These are phyloP conservation scores for Tinea semifulvella DNA, from an alignment of 2,888 invertebrate genomes.

Conservation along the genomic window DNA sequence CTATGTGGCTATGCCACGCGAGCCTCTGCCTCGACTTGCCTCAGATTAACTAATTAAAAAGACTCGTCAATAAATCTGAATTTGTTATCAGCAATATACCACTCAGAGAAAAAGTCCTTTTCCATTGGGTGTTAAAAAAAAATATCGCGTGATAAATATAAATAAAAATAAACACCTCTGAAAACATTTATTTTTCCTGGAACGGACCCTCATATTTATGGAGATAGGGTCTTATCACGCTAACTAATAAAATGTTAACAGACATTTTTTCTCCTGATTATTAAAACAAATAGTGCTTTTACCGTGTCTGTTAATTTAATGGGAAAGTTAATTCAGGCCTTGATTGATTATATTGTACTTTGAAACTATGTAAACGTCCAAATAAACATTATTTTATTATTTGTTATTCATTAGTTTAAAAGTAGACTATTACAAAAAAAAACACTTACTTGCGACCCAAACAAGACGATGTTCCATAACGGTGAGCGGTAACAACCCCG, in stretches of 20 bases:
- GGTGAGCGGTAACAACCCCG: too few relatives aligned
- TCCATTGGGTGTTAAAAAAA: constrained; percentile 21
- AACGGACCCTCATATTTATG: constrained; percentile 42
- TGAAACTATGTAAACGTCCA: too few relatives aligned
- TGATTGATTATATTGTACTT: constrained; percentile 10
- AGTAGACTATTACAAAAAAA: too few relatives aligned
- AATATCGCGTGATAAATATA: constrained; percentile 46
- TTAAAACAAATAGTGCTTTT: constrained; percentile 16
- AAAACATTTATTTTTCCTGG: constrained; percentile 52
- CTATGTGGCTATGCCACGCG: too few relatives aligned
- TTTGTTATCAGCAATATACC: neutral
- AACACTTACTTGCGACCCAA: too few relatives aligned
- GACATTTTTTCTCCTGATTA: constrained; percentile 37
- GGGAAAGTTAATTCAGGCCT: constrained; percentile 5
- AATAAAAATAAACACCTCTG: constrained; percentile 52
- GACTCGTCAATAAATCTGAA: neutral
- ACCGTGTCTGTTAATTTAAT: constrained; percentile 13
- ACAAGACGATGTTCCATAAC: too few relatives aligned
- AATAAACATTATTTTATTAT: too few relatives aligned
- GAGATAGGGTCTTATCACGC: constrained; percentile 49
- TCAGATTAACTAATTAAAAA: too few relatives aligned
- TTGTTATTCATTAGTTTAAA: too few relatives aligned
- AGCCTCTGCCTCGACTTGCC: too few relatives aligned
- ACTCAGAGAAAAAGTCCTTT: neutral
- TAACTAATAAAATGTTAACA: constrained; percentile 43